Evolutionary conservation across 2,888 invertebrate species (phyloP).

Genomic region (Tortricodes alternella): DNA sequence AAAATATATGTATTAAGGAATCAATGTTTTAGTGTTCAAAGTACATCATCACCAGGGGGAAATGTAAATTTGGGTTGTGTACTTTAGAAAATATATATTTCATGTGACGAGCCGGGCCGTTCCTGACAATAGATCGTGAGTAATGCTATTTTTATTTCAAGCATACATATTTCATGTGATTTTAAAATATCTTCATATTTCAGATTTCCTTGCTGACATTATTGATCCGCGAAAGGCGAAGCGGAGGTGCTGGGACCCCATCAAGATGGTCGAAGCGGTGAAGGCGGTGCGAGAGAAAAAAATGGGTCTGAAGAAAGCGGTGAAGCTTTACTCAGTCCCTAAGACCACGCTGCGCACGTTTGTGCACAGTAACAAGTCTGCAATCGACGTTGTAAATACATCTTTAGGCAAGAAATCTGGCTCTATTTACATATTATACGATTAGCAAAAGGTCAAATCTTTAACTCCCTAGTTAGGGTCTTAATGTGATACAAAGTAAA

Average conservation of each 20-base stretch:
- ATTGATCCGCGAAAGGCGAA: not conserved
- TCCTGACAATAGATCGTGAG: too few species aligned
- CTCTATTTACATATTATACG: constrained; percentile 17
- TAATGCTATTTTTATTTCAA: too few species aligned
- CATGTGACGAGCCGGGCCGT: too few species aligned
- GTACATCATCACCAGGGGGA: too few species aligned
- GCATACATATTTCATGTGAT: not conserved
- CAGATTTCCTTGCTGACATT: constrained; percentile 2
- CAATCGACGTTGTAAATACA: constrained; percentile 4
- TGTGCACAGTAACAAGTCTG: constrained; percentile 10
- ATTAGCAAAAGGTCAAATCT: not conserved
- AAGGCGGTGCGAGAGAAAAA: constrained; percentile 22
- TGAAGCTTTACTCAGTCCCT: constrained; percentile 24
- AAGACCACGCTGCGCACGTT: constrained; percentile 26
- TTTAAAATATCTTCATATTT: not conserved
- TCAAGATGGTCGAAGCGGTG: constrained; percentile 26
- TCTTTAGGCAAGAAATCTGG: constrained; percentile 3
- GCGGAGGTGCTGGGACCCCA: constrained; percentile 10
- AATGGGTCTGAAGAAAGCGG: constrained; percentile 30
- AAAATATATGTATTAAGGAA: too few species aligned
- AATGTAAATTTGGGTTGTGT: too few species aligned
- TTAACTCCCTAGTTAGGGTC: not conserved
- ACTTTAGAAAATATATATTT: too few species aligned
- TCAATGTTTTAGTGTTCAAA: too few species aligned
- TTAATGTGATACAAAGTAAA: too few species aligned